Conservation (phyloP, 2,797 vertebrate genomes). For the Meriones psammophilus region DNA sequence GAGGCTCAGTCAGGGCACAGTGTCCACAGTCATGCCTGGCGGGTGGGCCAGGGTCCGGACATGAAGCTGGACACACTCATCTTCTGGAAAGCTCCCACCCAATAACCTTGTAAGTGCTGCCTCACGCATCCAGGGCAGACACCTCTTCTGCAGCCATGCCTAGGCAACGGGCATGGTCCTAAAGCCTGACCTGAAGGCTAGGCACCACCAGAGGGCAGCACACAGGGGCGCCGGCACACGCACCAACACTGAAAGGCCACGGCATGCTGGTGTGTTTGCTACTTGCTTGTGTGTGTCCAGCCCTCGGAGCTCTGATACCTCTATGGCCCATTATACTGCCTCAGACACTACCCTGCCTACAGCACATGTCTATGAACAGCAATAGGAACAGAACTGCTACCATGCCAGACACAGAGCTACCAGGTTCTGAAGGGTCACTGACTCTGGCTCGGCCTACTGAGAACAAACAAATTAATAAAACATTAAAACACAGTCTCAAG, state of each 20-base stretch:
- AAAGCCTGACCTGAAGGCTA: neutral
- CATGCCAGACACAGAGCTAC: neutral
- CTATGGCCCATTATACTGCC: neutral
- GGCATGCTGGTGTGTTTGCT: neutral
- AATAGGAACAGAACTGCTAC: neutral
- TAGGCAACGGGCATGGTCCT: neutral
- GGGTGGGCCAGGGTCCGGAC: neutral
- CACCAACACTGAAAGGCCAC: neutral
- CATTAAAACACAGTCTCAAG: neutral
- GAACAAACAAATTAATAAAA: neutral
- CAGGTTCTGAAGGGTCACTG: neutral
- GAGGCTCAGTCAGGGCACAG: constrained; percentile 72
- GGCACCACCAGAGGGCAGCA: neutral
- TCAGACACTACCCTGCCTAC: neutral
- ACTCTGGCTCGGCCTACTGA: neutral
- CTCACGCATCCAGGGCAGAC: neutral
- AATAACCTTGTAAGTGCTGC: neutral
- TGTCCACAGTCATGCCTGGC: neutral
- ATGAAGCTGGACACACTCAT: neutral
- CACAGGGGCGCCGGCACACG: too few relatives aligned
- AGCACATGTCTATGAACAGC: neutral
- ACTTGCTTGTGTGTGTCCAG: neutral
- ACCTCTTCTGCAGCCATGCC: neutral
- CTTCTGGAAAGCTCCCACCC: neutral
- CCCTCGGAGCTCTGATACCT: neutral